phyloP scores from a whole-genome alignment of 92 coral and sea anemone species.

The Muricea muricata region DNA sequence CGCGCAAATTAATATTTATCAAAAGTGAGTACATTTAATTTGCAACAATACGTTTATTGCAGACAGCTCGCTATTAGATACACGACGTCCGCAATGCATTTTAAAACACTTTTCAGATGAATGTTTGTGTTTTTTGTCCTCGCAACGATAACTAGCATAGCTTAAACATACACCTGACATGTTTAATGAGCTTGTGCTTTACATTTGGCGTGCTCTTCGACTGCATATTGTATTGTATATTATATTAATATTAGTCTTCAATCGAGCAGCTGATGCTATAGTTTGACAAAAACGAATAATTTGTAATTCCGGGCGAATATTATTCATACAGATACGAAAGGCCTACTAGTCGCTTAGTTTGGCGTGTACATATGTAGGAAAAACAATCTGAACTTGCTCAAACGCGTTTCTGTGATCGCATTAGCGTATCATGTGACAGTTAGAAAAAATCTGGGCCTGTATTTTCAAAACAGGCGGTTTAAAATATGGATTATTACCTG shows the following conservation, averaged over 20 bases:
- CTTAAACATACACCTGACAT: background rate
- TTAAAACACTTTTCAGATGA: background rate
- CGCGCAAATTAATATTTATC: conserved; percentile 6
- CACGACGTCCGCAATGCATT: background rate
- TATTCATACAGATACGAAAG: no score
- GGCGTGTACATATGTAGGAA: background rate
- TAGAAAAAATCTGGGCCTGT: background rate
- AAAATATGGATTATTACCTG: background rate
- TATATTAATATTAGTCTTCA: background rate
- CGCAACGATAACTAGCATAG: no score
- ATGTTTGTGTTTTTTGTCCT: background rate
- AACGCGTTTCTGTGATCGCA: background rate
- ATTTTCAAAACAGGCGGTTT: background rate
- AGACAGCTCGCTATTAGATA: background rate
- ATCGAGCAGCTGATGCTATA: background rate
- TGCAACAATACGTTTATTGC: background rate
- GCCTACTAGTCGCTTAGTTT: no score
- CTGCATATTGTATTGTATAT: background rate
- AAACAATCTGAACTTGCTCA: background rate
- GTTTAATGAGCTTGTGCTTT: background rate
- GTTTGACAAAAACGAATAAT: background rate
- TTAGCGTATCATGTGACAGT: background rate
- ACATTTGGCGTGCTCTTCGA: background rate
- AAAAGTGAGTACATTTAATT: background rate
- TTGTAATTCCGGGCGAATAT: background rate